phyloP scores from a whole-genome alignment of 64 coral and sea anemone species.

The Montipora cactus region DNA sequence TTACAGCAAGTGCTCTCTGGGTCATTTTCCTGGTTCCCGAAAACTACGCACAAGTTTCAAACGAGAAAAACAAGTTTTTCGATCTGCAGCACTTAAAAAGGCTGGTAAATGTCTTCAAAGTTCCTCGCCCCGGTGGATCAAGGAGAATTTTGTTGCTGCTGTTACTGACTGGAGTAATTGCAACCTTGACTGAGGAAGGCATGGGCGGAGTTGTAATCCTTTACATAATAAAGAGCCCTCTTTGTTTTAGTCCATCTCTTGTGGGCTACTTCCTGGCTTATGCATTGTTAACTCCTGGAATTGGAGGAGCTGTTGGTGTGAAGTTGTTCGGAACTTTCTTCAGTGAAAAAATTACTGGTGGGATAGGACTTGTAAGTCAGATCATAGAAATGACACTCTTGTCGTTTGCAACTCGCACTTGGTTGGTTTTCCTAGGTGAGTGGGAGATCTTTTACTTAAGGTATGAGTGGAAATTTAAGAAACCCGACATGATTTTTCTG shows the following conservation, averaged over 20 bases:
- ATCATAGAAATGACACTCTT: slow-evolving; percentile 28
- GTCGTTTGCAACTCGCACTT: slow-evolving; percentile 39
- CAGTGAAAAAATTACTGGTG: slow-evolving; percentile 43
- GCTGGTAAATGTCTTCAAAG: slow-evolving; percentile 45
- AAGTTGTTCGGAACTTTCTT: slow-evolving; percentile 68
- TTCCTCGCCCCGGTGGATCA: not conserved
- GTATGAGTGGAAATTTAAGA: not conserved
- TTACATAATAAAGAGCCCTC: slow-evolving; percentile 78
- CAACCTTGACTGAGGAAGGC: slow-evolving; percentile 11
- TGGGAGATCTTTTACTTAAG: not conserved
- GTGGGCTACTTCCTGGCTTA: slow-evolving; percentile 81
- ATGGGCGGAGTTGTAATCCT: slow-evolving; percentile 38
- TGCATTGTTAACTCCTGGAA: slow-evolving; percentile 46
- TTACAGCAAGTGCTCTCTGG: slow-evolving; percentile 29
- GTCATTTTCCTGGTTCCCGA: slow-evolving; percentile 76
- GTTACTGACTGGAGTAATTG: slow-evolving; percentile 9
- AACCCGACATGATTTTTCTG: not conserved
- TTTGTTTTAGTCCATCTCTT: slow-evolving; percentile 81
- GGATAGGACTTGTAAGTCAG: slow-evolving; percentile 52
- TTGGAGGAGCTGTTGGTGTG: slow-evolving; percentile 79
- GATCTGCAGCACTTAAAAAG: slow-evolving; percentile 25
- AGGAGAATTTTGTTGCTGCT: slow-evolving; percentile 65
- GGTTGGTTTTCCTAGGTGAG: slow-evolving; percentile 72
- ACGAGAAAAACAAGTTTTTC: slow-evolving; percentile 33
- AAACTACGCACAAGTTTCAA: slow-evolving; percentile 15